Percentiles rank a stretch among this genome's conserved stretches.
These are phyloP conservation scores for Mimas tiliae DNA, from an alignment of 2,888 invertebrate genomes.

Conservation along the genomic window DNA sequence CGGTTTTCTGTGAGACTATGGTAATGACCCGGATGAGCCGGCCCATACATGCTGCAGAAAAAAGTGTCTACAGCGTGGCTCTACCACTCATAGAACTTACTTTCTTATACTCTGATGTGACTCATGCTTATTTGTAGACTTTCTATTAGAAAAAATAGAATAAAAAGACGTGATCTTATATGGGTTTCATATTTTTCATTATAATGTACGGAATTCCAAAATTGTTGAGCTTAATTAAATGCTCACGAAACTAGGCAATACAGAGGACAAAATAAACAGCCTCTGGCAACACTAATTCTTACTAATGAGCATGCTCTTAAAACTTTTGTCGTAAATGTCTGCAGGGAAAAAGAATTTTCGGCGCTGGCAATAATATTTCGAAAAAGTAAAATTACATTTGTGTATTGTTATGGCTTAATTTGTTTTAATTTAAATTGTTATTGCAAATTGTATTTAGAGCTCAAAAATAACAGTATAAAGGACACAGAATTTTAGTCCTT, in stretches of 20 bases:
- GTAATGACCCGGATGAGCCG: too few relatives aligned
- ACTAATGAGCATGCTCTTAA: constrained; percentile 27
- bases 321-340: constrained; percentile 23
- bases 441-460: background rate
- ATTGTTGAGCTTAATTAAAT: constrained; percentile 17
- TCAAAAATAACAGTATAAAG: background rate
- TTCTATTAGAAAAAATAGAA: too few relatives aligned
- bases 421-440: constrained; percentile 22
- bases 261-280: constrained; percentile 19
- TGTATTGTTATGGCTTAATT: constrained; percentile 10
- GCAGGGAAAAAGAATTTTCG: constrained; percentile 23
- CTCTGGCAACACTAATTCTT: constrained; percentile 25
- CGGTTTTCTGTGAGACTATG: too few relatives aligned
- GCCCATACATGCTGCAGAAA: too few relatives aligned
- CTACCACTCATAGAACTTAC: too few relatives aligned
- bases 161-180: too few relatives aligned
- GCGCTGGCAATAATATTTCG: constrained; percentile 26
- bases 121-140: too few relatives aligned
- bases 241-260: background rate
- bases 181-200: background rate
- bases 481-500: background rate
- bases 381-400: constrained; percentile 1
- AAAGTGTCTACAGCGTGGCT: too few relatives aligned
- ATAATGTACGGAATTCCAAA: background rate
- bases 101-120: too few relatives aligned